Conservation (phyloP, 2,888 invertebrate genomes). For the Diploptera punctata region DNA sequence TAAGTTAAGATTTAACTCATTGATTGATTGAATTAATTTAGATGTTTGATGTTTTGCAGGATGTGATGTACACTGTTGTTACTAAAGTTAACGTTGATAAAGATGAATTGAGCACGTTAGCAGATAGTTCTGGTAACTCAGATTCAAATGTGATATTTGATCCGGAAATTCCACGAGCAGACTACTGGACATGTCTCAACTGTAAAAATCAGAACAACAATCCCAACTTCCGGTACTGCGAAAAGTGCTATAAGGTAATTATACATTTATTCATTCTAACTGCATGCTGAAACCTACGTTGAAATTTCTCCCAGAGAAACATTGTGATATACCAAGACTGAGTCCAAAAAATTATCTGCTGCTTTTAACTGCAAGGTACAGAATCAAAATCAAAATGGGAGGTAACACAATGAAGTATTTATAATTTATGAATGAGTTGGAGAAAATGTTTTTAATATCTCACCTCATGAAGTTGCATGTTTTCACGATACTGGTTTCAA, state of each 20-base stretch:
- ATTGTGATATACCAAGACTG: too few species aligned
- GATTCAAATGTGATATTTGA: conserved; percentile 43
- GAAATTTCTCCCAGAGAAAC: too few species aligned
- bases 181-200: conserved; percentile 70
- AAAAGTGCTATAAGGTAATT: conserved; percentile 72
- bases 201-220: conserved; percentile 66
- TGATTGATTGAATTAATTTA: background rate
- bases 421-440: too few species aligned
- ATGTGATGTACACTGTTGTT: background rate
- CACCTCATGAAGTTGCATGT: too few species aligned
- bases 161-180: conserved; percentile 61
- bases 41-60: background rate
- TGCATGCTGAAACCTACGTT: too few species aligned
- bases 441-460: too few species aligned
- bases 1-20: background rate
- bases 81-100: conserved; percentile 1
- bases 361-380: too few species aligned
- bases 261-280: too few species aligned
- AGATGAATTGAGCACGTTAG: conserved; percentile 8
- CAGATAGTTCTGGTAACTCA: conserved; percentile 42
- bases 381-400: too few species aligned
- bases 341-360: too few species aligned
- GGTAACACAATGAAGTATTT: too few species aligned
- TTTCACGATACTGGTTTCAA: too few species aligned
- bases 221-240: conserved; percentile 70